Base-by-base conservation (phyloP, 2,797 vertebrate species). In the Halcyon badia region DNA sequence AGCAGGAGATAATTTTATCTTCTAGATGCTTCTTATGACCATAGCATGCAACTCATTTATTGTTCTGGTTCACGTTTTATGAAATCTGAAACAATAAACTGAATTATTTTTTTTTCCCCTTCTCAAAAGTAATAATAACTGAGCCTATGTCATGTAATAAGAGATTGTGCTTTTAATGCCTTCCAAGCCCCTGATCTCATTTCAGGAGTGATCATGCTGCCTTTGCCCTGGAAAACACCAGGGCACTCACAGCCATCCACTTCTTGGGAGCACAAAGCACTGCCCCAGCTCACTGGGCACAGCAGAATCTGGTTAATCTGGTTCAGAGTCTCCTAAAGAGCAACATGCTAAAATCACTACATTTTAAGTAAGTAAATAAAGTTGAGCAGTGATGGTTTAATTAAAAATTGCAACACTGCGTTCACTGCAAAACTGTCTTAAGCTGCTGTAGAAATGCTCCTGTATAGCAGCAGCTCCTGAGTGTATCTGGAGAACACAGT, bases 401-500 rank as follows among this genome's bases (percentile, higher is more conserved):
- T 92, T 73, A 58, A 78, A 93, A 64, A 64, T 17, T 26, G 83
- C 21, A 35, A 16, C 10, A 42, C 57, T 66, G 30, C 6, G 3
- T 54, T 90, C 52, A 35, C 41, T 91, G n/a, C 17, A 68, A 48
- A 81, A 86, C n/a, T 22, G 28, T 60, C 82, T 85, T 89, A 48
- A 12, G 37, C 61, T 87, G 33, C 41, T 76, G 54, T 54, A 54
- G 83, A 83, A 93, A 68, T 37, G 19, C n/a, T 94, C 26, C 52
- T 69, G 89, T 90, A 76, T 14, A 83, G 60, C 77, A 87, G 30
- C n/a, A 80, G 65, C 77, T 91, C 25, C 65, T 73, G 14, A 6
- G 9, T 65, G 48, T 94, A 81, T 78, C 64, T 90, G 57, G 89
- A 73, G 82, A 84, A 94, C 65, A 54, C 65, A 41, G 71, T 88